These are phyloP conservation scores for Ianthella basta DNA, from an alignment of 37 sponge, comb jelly and placozoan species.

Conservation along the genomic window DNA sequence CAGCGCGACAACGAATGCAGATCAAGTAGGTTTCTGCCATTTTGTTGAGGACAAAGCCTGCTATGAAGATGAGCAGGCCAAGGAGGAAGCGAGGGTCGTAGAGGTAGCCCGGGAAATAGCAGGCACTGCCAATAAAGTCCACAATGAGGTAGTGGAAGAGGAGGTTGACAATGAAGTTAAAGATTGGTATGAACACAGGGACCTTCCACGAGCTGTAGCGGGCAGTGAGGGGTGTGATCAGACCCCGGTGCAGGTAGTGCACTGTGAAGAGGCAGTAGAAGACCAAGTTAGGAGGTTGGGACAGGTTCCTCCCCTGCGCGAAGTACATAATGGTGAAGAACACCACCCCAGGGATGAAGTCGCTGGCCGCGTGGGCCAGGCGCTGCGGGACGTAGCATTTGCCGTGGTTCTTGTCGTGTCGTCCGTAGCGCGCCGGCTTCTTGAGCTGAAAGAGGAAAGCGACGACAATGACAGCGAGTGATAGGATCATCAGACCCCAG, in stretches of 20 bases:
- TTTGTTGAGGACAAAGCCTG: constrained; percentile 73
- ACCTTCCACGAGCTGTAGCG: constrained; percentile 49
- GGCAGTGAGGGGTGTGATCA: constrained; percentile 51
- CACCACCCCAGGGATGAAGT: constrained; percentile 54
- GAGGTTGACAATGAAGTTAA: constrained; percentile 36
- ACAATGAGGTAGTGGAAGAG: constrained; percentile 70
- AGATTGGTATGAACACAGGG: constrained; percentile 45
- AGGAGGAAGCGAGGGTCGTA: constrained; percentile 85
- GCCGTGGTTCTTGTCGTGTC: constrained; percentile 36
- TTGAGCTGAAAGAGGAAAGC: constrained; percentile 50
- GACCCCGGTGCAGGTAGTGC: constrained; percentile 62
- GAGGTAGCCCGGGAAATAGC: constrained; percentile 43
- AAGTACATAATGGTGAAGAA: constrained; percentile 66
- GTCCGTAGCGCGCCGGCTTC: constrained; percentile 71
- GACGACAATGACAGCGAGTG: constrained; percentile 59
- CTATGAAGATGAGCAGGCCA: constrained; percentile 72
- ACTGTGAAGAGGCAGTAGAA: constrained; percentile 63
- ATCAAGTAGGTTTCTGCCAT: constrained; percentile 64
- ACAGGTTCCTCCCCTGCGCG: constrained; percentile 31
- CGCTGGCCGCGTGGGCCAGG: constrained; percentile 35
- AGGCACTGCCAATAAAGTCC: constrained; percentile 61
- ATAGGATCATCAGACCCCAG: constrained; percentile 53
- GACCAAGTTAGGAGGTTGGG: constrained; percentile 41
- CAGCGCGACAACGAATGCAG: constrained; percentile 53
- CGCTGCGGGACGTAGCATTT: constrained; percentile 39